Base-by-base conservation (phyloP, 2,888 invertebrate genomes). In the Cataglyphis rosenhaueri region DNA sequence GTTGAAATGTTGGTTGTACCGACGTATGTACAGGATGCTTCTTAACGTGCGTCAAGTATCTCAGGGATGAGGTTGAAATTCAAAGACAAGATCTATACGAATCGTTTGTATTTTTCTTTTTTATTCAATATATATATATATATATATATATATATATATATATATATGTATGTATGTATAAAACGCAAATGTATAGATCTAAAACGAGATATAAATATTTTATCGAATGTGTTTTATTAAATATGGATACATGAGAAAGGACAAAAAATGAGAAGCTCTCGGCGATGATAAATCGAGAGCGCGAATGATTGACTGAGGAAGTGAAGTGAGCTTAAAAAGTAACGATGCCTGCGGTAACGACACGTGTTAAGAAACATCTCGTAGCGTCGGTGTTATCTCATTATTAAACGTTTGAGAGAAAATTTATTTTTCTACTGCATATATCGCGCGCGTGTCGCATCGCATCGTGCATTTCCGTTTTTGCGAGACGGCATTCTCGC, bases 371-470 rank as follows among this genome's bases (percentile, higher is more conserved):
- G 71, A 59, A 71, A 59, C 59, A 35, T 8, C 21, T 35, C 21
- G 71, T 25, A 18, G 6, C 70, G 44, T 78, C 35, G 12, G 48
- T 52, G 48, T 52, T n/a, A 52, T 52, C 48, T 59, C 59, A 79
- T 44, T 78, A 78, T 78, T 79, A 71, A 75, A 66, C 65, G 57
- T 82, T 65, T 76, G 76, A 64, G 32, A 74, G 32, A 74, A 75
- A 57, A 74, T 75, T 64, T 74, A 65, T 76, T 82, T 82, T 82
- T 65, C 76, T 82, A 65, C 74, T 82, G 35, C 64, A 65, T 62
- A 71, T 44, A 71, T 71, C 76, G 57, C 64, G 81, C 81, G 73
- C 32, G 68, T 57, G 57, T 70, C 71, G 71, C 78, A 59, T 59
- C 44, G 65, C 65, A 25, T n/a, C 57, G 57, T 52, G 32, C 4